Evolutionary conservation across 2,888 invertebrate genomes (phyloP), one percentile per base, ranked within the genome.

Genomic region (Sylvicola fuscatus): DNA sequence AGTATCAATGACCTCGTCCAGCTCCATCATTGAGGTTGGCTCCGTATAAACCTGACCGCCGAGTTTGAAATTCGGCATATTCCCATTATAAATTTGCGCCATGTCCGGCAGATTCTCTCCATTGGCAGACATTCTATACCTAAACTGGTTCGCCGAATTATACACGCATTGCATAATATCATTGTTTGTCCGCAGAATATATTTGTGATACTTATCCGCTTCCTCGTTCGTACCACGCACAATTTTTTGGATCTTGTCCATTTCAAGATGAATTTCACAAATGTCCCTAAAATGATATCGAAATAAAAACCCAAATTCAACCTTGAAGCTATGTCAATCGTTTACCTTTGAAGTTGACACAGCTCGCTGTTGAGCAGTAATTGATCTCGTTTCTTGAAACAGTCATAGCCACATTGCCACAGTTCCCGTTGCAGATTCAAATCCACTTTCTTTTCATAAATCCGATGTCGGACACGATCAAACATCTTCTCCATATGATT

Each of bases 181-280:
- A 29, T 13, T 13, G 12, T 13, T 13, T 5, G 29, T 13, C n/a
- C 12, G 14, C 4, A 13, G 5, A 13, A 29, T 13, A 6, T 7
- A n/a, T 10, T 4, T 7, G 7, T 7, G 4, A 13, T 13, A 5
- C n/a, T 10, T 29, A 6, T 29, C 14, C 4, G 29, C 29, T 29
- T 29, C 29, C n/a, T 29, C 29, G n/a, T 6, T 13, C 5, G 29
- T 29, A 5, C n/a, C 14, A 4, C n/a, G 14, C 15, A 64, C 58
- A 34, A 61, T 55, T 14, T 57, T 58, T 33, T 52, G 44, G 37
- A 65, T 64, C 47, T 61, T 64, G 2, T 51, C 45, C 41, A 62
- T 57, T 43, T 65, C 65, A 26, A 48, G 51, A 41, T 58, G 58
- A 27, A 64, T 52, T 44, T 63, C 62, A 42, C 58, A 53, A 2